These are phyloP conservation scores for Pollenia amentaria DNA, from an alignment of 2,888 invertebrate genomes.

Conservation along the genomic window DNA sequence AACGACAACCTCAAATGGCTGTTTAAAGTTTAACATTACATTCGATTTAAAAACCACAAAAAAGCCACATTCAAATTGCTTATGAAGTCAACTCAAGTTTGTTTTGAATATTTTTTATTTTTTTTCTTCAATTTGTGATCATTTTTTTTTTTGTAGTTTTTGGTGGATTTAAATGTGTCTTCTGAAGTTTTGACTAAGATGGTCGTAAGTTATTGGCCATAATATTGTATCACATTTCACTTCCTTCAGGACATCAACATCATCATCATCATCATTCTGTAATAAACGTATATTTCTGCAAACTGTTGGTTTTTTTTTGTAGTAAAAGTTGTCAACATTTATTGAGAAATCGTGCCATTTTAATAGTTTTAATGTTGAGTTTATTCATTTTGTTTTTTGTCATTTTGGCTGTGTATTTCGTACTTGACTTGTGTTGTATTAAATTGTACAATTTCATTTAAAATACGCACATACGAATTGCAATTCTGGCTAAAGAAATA, in stretches of 20 bases:
- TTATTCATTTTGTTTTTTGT: slow-evolving; percentile 58
- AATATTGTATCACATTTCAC: slow-evolving; percentile 84
- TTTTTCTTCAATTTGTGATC: background rate
- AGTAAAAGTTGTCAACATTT: slow-evolving; percentile 83
- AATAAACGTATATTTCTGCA: slow-evolving; percentile 72
- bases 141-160: background rate
- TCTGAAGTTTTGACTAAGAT: slow-evolving; percentile 73
- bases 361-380: slow-evolving; percentile 79
- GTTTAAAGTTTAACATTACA: slow-evolving; percentile 70
- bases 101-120: slow-evolving; percentile 34
- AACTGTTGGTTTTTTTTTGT: slow-evolving; percentile 77
- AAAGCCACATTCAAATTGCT: slow-evolving; percentile 65
- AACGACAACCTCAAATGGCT: slow-evolving; percentile 62
- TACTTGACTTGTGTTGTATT: slow-evolving; percentile 56
- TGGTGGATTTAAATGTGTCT: slow-evolving; percentile 55
- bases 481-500: slow-evolving; percentile 11
- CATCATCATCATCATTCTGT: slow-evolving; percentile 49
- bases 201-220: slow-evolving; percentile 65
- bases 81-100: slow-evolving; percentile 63
- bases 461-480: slow-evolving; percentile 63
- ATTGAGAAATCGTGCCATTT: slow-evolving; percentile 85
- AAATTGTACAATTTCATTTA: slow-evolving; percentile 64
- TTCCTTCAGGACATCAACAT: slow-evolving; percentile 84
- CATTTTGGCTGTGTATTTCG: slow-evolving; percentile 28
- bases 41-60: slow-evolving; percentile 74